Percentiles rank a stretch among this genome's conserved stretches.
phyloP scores from a whole-genome alignment of 2,797 vertebrate species.

The Anguilla marmorata region DNA sequence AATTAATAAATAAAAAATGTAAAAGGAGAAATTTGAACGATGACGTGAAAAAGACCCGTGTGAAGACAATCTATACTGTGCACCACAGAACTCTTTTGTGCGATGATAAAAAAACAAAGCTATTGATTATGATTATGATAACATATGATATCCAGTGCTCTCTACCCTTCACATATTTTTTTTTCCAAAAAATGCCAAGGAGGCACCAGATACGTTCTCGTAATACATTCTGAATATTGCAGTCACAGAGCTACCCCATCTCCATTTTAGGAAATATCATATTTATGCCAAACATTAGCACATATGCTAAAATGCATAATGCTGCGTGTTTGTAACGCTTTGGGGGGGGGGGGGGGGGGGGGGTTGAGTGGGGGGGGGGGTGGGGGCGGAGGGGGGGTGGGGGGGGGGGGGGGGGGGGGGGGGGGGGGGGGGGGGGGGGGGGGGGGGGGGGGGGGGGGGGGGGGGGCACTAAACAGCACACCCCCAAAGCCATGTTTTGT shows the following conservation, averaged over 20 bases:
- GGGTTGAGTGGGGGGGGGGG: too few relatives aligned
- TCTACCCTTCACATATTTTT: not conserved
- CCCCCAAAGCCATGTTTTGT: too few relatives aligned
- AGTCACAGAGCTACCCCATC: conserved; percentile 2
- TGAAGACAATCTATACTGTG: conserved; percentile 34
- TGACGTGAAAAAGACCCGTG: conserved; percentile 25
- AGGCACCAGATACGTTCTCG: not conserved
- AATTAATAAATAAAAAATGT: conserved; percentile 39
- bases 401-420: too few relatives aligned
- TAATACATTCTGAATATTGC: conserved; percentile 6
- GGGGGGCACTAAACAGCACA: too few relatives aligned
- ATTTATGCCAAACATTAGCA: not conserved
- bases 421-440: too few relatives aligned
- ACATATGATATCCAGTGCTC: conserved; percentile 12
- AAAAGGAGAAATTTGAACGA: conserved; percentile 24
- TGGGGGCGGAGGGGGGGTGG: too few relatives aligned
- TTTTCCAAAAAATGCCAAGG: not conserved
- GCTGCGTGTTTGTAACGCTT: not conserved
- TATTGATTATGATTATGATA: conserved; percentile 28
- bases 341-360: not conserved
- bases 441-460: too few relatives aligned
- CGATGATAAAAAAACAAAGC: conserved; percentile 42
- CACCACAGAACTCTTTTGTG: conserved; percentile 44
- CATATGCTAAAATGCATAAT: conserved; percentile 12
- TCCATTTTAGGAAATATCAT: not conserved